Evolutionary conservation across 2,113 vertebrate genomes (phyloP), one percentile per base, ranked within the genome.

Genomic region (Alligator sinensis): DNA sequence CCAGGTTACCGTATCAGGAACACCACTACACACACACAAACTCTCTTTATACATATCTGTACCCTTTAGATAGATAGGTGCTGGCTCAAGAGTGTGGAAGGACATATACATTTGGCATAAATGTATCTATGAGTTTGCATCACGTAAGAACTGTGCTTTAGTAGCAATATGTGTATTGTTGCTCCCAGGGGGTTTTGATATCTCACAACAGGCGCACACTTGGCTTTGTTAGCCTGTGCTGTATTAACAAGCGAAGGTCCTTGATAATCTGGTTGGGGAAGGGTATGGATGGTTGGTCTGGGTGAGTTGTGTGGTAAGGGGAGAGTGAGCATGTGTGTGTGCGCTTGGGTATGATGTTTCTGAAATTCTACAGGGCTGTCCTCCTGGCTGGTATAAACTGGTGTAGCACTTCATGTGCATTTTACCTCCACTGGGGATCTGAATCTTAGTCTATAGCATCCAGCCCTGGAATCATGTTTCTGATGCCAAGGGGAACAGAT

Each of bases 21-120:
- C 63, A 75, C 66, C 57, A n/a, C 38, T 38, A n/a, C 28, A n/a
- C 63, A 66, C 62, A 66, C 25, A 47, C 47, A 24, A 58, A 80
- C 5, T 6, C 77, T 79, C 1, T 1, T 77, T 79, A 76, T 82
- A 68, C 0, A 0, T 25, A 55, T 9, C 77, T 60, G 61, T 62
- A 72, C 87, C 84, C 62, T 93, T 57, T 16, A 81, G 93, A 34
- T 11, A 55, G 68, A 18, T 47, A 59, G 80, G 82, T 66, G 82
- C 70, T 55, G 74, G 38, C 19, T 61, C 47, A 70, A 47, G 61
- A 30, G 17, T 78, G 57, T 30, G 61, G 58, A 47, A 89, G 34
- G 38, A 77, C 18, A 61, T 16, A 22, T 54, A 77, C 15, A 8
- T 88, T 72, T 60, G 64, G 9, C 59, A 25, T 27, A 77, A 25